Base-by-base conservation (phyloP, 2,888 invertebrate genomes). In the Digitonthophagus gazella region DNA sequence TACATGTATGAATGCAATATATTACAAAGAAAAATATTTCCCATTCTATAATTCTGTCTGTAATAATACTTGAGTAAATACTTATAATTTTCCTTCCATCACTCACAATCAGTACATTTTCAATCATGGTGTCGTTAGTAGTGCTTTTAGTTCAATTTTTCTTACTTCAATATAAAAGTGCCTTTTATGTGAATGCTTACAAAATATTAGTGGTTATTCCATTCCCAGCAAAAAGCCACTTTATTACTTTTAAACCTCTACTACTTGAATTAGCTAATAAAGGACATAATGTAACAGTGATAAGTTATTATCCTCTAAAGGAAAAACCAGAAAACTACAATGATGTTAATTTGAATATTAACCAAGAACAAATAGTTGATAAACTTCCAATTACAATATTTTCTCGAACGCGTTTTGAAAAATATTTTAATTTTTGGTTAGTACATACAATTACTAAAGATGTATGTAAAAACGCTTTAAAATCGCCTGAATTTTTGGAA, bases 221-320 rank as follows among this genome's bases (percentile, higher is more conserved):
- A 0, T 90, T 90, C 75, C 83, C 85, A 4, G 91, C 91, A 1
- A 90, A 87, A 75, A 92, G 92, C 69, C 92, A 93, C 78, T 91
- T 91, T 74, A 83, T 88, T 20, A 88, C 89, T 16, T 90, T 88
- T 75, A 84, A 84, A 75, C 86, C 89, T 0, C 83, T 90, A 65
- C 78, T 92, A 64, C 84, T 84, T 64, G 88, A 86, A 74, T 78
- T 93, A 65, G 88, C 87, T 0, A 81, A 86, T 11, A 15, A 3
- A 68, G 91, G 91, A 0, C 91, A 93, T 75, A 85, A 89, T 69
- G 79, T 92, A 0, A 91, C 90, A 0, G 88, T 91, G 1, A 84
- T 91, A 61, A 89, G 90, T 4, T 86, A 88, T 76, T 90, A 88
- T 71, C 88, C 89, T 0, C 18, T 58, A 14, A 57, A 70, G 58